phyloP scores from a whole-genome alignment of 2,888 invertebrate genomes.

The Oasisia sp. region DNA sequence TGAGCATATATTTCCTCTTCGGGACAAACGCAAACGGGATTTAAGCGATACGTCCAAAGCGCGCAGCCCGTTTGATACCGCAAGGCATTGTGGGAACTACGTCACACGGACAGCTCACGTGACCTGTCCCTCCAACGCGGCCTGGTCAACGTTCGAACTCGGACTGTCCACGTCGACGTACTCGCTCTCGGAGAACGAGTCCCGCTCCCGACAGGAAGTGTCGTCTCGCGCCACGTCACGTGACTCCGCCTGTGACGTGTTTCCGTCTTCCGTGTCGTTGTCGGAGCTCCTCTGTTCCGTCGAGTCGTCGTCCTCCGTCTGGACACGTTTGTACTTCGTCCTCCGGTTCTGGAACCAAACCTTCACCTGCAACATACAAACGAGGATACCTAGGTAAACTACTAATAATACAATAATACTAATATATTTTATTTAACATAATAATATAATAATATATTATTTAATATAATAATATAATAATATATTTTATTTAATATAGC shows the following conservation, averaged over 20 bases:
- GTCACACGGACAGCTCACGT: neutral
- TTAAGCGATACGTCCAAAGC: neutral
- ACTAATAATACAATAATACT: no score
- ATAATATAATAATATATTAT: no score
- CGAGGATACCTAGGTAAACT: no score
- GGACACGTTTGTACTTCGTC: conserved; percentile 40
- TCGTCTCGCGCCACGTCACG: conserved; percentile 26
- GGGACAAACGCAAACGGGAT: neutral
- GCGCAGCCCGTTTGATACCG: neutral
- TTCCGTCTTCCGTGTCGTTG: conserved; percentile 8
- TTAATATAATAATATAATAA: no score
- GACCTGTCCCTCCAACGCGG: neutral
- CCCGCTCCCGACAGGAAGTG: conserved; percentile 17
- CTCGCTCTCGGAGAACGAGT: conserved; percentile 29
- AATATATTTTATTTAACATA: no score
- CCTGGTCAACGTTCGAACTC: neutral
- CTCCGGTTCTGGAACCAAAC: conserved; percentile 44
- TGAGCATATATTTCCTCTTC: neutral
- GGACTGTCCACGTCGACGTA: conserved; percentile 37
- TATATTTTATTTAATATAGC: no score
- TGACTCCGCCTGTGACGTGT: conserved; percentile 26
- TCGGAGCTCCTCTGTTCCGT: neutral
- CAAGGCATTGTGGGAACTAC: neutral
- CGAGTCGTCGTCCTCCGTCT: conserved; percentile 33
- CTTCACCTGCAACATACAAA: conserved; percentile 36